phyloP scores from a whole-genome alignment of 2,113 vertebrate genomes.

The Forbesichthys papilliferus region DNA sequence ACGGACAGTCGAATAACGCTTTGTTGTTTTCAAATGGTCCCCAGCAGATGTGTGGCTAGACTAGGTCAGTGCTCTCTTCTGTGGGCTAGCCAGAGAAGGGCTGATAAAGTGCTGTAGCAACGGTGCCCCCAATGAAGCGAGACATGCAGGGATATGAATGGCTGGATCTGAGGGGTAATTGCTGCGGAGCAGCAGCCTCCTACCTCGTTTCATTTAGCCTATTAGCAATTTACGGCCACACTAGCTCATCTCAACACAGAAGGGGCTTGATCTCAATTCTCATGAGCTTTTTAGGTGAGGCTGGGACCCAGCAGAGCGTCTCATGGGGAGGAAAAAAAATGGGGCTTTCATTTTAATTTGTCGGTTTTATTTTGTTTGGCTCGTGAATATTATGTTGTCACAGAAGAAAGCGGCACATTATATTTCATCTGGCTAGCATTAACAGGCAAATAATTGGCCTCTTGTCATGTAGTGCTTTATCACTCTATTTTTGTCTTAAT shows the following conservation, averaged over 20 bases:
- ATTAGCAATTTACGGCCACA: slow-evolving; percentile 97
- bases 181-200: slow-evolving; percentile 78
- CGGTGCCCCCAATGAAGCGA: slow-evolving; percentile 74
- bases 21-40: slow-evolving; percentile 94
- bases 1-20: slow-evolving; percentile 91
- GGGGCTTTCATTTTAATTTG: slow-evolving; percentile 49
- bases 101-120: slow-evolving; percentile 55
- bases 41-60: slow-evolving; percentile 77
- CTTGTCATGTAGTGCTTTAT: slow-evolving; percentile 12
- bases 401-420: slow-evolving; percentile 58
- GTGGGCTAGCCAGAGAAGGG: slow-evolving; percentile 53
- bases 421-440: slow-evolving; percentile 62
- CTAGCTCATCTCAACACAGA: slow-evolving; percentile 79
- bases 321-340: slow-evolving; percentile 48
- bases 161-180: slow-evolving; percentile 79
- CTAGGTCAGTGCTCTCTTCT: slow-evolving; percentile 68
- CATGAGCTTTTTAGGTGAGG: slow-evolving; percentile 69
- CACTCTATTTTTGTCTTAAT: slow-evolving; percentile 3
- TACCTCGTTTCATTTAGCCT: slow-evolving; percentile 87
- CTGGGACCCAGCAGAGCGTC: slow-evolving; percentile 64
- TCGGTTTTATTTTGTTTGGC: slow-evolving; percentile 64
- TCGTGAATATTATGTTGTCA: slow-evolving; percentile 64
- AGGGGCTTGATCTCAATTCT: slow-evolving; percentile 79
- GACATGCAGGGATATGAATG: slow-evolving; percentile 78
- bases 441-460: slow-evolving; percentile 56